phyloP scores from a whole-genome alignment of 2,797 vertebrate species.

The Aselliscus stoliczkanus region DNA sequence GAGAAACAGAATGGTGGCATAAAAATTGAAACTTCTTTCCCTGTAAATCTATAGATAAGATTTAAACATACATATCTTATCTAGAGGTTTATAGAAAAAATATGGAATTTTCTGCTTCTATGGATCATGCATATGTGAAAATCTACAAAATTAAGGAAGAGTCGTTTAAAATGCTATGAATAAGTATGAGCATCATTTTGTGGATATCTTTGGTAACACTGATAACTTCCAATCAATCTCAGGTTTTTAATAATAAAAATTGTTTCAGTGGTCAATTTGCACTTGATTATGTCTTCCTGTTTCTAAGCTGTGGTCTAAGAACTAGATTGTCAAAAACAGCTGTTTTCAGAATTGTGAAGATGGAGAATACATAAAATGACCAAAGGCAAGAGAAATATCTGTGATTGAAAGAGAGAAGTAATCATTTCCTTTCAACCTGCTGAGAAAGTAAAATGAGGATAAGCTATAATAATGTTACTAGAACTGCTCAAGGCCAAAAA shows the following conservation, averaged over 20 bases:
- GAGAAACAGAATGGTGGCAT: not conserved
- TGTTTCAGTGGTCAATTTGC: not conserved
- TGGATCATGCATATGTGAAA: not conserved
- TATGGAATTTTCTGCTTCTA: not conserved
- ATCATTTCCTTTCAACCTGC: not conserved
- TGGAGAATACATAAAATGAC: slow-evolving; percentile 21
- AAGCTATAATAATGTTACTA: not conserved
- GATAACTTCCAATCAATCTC: not conserved
- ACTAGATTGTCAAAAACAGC: not conserved
- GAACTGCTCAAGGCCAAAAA: not conserved
- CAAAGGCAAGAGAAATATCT: slow-evolving; percentile 37
- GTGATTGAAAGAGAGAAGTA: not conserved
- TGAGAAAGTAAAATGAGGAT: slow-evolving; percentile 13
- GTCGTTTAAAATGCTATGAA: not conserved
- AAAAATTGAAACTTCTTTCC: not conserved
- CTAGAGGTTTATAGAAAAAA: not conserved
- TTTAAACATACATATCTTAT: not conserved
- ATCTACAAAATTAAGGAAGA: not conserved
- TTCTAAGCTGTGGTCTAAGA: not conserved
- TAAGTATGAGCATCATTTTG: not conserved
- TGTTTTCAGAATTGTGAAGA: not conserved
- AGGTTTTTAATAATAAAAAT: not conserved
- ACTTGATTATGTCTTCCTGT: not conserved
- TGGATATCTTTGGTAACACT: not conserved
- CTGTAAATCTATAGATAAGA: not conserved